Percentiles rank a stretch among this genome's conserved stretches.
Evolutionary conservation across 2,888 invertebrate genomes (phyloP).

Genomic region (Eulithis testata): DNA sequence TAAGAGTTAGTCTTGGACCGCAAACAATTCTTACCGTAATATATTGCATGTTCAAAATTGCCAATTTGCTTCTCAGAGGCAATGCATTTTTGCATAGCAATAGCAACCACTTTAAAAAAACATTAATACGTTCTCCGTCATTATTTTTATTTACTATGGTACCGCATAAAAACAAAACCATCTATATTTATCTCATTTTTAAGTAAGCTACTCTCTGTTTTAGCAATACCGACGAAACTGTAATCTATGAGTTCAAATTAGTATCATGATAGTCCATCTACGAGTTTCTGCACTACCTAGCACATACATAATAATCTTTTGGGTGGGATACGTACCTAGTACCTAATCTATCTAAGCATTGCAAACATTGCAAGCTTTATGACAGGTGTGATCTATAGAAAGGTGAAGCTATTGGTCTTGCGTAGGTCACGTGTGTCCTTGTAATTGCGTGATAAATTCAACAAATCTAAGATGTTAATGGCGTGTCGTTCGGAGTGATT

Average conservation of each 20-base stretch:
- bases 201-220: background rate
- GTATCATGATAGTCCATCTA: background rate
- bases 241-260: background rate
- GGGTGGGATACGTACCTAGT: conserved; percentile 17
- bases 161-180: too few relatives aligned
- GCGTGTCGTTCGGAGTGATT: conserved; percentile 26
- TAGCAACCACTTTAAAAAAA: background rate
- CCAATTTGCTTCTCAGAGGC: conserved; percentile 44
- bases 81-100: background rate
- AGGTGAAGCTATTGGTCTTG: conserved; percentile 37
- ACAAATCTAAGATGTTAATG: conserved; percentile 31
- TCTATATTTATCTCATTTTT: too few relatives aligned
- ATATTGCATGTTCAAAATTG: conserved; percentile 51
- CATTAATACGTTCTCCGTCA: too few relatives aligned
- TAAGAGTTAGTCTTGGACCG: conserved; percentile 52
- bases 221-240: background rate
- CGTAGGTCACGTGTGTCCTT: conserved; percentile 35
- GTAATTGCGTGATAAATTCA: conserved; percentile 38
- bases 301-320: conserved; percentile 33
- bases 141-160: too few relatives aligned
- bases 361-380: conserved; percentile 31
- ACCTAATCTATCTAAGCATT: conserved; percentile 12
- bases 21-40: conserved; percentile 62
- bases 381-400: conserved; percentile 37
- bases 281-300: background rate